phyloP scores from a whole-genome alignment of 2,113 vertebrate species.

The Pavo muticus region DNA sequence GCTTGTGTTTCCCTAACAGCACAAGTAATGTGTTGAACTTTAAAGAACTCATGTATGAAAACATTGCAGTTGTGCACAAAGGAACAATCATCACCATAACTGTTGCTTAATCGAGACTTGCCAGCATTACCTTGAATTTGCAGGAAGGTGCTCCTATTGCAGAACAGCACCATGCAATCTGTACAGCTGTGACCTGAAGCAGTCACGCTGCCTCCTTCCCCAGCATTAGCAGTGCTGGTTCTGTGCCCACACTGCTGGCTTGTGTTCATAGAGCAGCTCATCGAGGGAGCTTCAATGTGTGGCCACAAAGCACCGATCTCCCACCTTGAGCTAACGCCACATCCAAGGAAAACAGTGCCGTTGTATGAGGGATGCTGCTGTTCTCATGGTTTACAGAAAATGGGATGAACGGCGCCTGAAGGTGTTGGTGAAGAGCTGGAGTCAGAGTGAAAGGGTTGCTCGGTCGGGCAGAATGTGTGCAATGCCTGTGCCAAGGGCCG shows the following conservation, averaged over 20 bases:
- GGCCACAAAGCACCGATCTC: not conserved
- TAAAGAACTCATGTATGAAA: no score
- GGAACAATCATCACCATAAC: not conserved
- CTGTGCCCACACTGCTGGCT: not conserved
- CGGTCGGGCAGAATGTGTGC: not conserved
- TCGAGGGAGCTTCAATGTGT: not conserved
- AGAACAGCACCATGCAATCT: not conserved
- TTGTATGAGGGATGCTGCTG: not conserved
- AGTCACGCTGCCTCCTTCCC: not conserved
- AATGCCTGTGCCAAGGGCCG: not conserved
- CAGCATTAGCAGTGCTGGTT: not conserved
- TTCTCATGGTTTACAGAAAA: not conserved
- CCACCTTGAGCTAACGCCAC: not conserved
- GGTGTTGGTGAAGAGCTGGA: not conserved
- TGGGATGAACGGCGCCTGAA: not conserved
- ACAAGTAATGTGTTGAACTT: no score
- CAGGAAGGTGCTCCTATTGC: not conserved
- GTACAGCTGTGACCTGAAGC: not conserved
- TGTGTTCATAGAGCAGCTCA: not conserved
- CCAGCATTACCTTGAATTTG: not conserved
- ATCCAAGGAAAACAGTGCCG: not conserved
- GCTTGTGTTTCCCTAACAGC: no score
- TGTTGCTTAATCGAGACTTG: slow-evolving; percentile 21
- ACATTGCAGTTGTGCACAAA: not conserved
- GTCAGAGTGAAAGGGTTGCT: not conserved